Evolutionary conservation across 2,888 invertebrate genomes (phyloP).

Genomic region (Lithodes maja): DNA sequence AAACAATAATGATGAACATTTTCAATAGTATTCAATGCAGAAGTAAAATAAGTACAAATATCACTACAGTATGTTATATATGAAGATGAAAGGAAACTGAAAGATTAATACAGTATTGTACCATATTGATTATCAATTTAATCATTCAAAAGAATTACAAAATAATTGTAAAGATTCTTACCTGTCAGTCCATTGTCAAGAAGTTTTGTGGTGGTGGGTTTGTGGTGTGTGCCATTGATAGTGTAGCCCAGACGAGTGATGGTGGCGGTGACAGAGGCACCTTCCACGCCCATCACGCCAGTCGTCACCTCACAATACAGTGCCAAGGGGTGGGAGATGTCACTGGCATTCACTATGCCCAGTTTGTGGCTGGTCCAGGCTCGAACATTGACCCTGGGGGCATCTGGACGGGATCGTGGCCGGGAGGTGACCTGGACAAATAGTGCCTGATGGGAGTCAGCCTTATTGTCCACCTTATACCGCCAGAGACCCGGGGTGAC

Average conservation of each 20-base stretch:
- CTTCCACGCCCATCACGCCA: conserved; percentile 78
- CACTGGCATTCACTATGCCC: conserved; percentile 73
- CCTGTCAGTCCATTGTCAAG: conserved; percentile 79
- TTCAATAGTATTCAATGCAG: no score
- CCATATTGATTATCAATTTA: no score
- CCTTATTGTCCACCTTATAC: conserved; percentile 78
- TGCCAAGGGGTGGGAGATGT: conserved; percentile 75
- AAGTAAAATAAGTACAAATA: no score
- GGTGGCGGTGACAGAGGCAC: conserved; percentile 79
- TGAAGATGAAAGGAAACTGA: no score
- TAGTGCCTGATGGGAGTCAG: conserved; percentile 80
- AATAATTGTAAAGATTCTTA: conserved; percentile 67
- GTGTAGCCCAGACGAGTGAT: conserved; percentile 73
- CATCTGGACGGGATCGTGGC: conserved; percentile 75
- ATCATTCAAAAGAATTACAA: no score
- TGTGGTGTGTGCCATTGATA: conserved; percentile 71
- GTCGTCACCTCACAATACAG: conserved; percentile 78
- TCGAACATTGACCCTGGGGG: conserved; percentile 74
- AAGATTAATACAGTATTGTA: no score
- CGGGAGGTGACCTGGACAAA: conserved; percentile 80
- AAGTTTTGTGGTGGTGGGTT: conserved; percentile 75
- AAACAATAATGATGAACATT: no score
- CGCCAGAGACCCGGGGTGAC: conserved; percentile 78
- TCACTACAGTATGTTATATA: no score
- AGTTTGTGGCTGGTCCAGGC: conserved; percentile 76